phyloP scores from a whole-genome alignment of 2,797 vertebrate genomes.

The Streptopelia turtur region DNA sequence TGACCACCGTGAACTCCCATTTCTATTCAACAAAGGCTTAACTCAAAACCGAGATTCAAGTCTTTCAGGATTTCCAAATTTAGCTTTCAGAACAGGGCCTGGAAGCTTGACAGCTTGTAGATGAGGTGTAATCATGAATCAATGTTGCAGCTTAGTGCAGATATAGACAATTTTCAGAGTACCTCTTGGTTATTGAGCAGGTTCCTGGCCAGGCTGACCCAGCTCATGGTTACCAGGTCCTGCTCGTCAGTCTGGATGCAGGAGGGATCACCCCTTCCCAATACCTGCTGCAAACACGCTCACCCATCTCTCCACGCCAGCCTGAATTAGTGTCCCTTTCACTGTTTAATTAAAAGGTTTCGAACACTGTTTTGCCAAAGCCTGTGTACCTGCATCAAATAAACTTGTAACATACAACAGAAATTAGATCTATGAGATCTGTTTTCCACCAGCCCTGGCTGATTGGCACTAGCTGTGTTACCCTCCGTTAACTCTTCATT shows the following conservation, averaged over 20 bases:
- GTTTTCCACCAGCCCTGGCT: background rate
- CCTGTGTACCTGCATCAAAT: background rate
- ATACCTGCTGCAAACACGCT: background rate
- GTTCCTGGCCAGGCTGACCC: background rate
- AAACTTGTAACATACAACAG: background rate
- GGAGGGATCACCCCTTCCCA: background rate
- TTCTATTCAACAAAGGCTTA: background rate
- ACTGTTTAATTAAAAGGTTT: background rate
- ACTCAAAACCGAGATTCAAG: background rate
- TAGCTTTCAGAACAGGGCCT: background rate
- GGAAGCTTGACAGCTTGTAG: background rate
- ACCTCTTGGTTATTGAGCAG: background rate
- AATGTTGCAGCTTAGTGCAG: background rate
- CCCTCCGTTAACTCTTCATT: background rate
- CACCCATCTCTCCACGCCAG: rapidly evolving
- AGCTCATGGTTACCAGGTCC: background rate
- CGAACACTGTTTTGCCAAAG: background rate
- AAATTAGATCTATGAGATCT: background rate
- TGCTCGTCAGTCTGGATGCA: rapidly evolving
- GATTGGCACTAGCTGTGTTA: background rate
- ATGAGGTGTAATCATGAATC: background rate
- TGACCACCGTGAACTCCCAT: background rate
- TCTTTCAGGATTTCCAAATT: background rate
- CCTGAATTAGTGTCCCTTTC: background rate
- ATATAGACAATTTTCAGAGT: background rate